Evolutionary conservation across 2,888 invertebrate genomes (phyloP).

Genomic region (Aproaerema taeniolella): DNA sequence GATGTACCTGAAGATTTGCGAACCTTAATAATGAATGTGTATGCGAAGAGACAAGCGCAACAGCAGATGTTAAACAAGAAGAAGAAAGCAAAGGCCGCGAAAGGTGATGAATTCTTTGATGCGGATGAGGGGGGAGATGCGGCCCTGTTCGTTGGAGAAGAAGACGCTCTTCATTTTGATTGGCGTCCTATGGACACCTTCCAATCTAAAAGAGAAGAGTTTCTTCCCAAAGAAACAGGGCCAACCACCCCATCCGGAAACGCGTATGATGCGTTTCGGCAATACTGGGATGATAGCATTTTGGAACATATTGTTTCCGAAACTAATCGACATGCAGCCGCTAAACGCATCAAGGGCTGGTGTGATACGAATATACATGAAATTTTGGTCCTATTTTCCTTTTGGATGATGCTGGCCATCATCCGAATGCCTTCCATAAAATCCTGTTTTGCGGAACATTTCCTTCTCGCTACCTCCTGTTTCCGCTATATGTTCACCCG

Average conservation of each 20-base stretch:
- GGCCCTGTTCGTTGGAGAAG: too few species aligned
- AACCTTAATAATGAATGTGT: too few species aligned
- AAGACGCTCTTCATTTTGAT: too few species aligned
- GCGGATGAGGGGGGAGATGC: too few species aligned
- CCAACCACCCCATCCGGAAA: background rate
- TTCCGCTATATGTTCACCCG: background rate
- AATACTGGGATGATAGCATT: too few species aligned
- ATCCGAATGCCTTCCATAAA: background rate
- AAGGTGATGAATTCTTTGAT: too few species aligned
- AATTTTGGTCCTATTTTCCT: background rate
- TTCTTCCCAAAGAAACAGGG: background rate
- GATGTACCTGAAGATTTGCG: too few species aligned
- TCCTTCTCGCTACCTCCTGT: background rate
- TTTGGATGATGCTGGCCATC: background rate
- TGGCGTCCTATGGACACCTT: too few species aligned
- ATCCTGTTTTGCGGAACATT: background rate
- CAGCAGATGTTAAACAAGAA: too few species aligned
- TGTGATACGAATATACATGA: background rate
- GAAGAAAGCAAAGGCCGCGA: too few species aligned
- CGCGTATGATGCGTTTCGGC: background rate
- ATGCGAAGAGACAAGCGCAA: too few species aligned
- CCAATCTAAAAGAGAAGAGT: background rate
- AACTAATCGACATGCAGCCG: background rate
- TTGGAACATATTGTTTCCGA: too few species aligned
- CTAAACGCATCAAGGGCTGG: background rate